phyloP scores from a whole-genome alignment of 2,888 invertebrate species.

The Aphidius colemani region DNA sequence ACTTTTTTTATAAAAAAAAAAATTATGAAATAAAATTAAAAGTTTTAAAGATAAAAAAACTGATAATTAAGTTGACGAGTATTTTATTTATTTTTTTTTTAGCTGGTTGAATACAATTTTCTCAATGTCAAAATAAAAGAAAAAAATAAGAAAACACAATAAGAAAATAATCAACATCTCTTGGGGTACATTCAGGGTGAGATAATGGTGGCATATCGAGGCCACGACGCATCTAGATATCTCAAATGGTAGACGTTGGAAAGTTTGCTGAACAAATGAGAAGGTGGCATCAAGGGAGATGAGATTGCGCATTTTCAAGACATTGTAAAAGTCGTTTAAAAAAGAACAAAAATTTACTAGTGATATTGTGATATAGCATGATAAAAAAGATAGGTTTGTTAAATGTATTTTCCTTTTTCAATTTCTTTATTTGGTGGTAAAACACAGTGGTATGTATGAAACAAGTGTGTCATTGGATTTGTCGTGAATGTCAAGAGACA shows the following conservation, averaged over 20 bases:
- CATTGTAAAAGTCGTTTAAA: constrained; percentile 9
- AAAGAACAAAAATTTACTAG: background rate
- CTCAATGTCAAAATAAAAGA: too few species aligned
- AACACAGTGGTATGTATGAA: background rate
- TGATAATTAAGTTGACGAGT: too few species aligned
- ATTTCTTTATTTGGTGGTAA: background rate
- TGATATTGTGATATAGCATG: constrained; percentile 6
- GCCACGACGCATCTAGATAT: background rate
- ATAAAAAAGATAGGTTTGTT: background rate
- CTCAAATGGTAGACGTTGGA: constrained; percentile 4
- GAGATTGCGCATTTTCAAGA: constrained; percentile 10
- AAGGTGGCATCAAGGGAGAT: background rate
- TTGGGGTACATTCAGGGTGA: too few species aligned
- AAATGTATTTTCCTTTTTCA: background rate
- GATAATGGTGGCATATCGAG: constrained; percentile 4
- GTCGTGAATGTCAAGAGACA: constrained; percentile 35
- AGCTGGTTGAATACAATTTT: too few species aligned
- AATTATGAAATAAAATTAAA: too few species aligned
- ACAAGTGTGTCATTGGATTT: constrained; percentile 23
- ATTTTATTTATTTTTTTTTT: too few species aligned
- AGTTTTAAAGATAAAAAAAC: too few species aligned
- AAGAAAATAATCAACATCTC: too few species aligned
- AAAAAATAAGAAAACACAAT: too few species aligned
- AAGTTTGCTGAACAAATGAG: constrained; percentile 14
- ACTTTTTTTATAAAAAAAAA: too few species aligned